These are phyloP conservation scores for Chironomus tepperi DNA, from an alignment of 1,140 invertebrate species.

Conservation along the genomic window DNA sequence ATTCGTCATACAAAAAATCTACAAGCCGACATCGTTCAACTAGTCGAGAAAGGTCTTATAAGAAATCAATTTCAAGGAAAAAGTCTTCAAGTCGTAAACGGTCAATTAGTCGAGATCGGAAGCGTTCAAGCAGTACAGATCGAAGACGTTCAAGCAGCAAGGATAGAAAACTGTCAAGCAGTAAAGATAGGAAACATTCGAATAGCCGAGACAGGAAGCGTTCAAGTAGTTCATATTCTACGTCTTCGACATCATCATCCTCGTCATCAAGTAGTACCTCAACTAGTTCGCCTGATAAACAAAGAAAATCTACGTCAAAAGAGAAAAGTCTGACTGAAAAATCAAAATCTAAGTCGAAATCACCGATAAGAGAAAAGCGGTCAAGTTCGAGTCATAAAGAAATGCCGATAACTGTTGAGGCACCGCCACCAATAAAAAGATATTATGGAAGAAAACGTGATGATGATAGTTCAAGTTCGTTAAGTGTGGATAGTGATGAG, in stretches of 20 bases:
- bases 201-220: neutral
- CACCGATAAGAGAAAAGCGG: constrained; percentile 32
- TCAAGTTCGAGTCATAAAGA: constrained; percentile 30
- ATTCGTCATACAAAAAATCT: constrained; percentile 40
- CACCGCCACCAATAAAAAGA: constrained; percentile 42
- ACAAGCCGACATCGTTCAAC: constrained; percentile 34
- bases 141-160: neutral
- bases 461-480: constrained; percentile 41
- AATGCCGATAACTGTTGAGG: constrained; percentile 29
- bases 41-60: constrained; percentile 36
- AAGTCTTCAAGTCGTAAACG: constrained; percentile 41
- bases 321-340: no score
- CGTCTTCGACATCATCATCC: constrained; percentile 26
- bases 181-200: neutral
- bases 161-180: neutral
- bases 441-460: constrained; percentile 59
- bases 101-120: constrained; percentile 34
- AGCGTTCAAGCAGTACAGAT: constrained; percentile 26
- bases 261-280: constrained; percentile 22
- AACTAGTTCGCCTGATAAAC: constrained; percentile 25
- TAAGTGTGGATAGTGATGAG: constrained; percentile 31
- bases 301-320: neutral
- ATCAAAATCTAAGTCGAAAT: constrained; percentile 6
- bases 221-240: constrained; percentile 19
- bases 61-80: constrained; percentile 36